phyloP scores from a whole-genome alignment of 2,888 invertebrate genomes.

The Synergus itoensis region DNA sequence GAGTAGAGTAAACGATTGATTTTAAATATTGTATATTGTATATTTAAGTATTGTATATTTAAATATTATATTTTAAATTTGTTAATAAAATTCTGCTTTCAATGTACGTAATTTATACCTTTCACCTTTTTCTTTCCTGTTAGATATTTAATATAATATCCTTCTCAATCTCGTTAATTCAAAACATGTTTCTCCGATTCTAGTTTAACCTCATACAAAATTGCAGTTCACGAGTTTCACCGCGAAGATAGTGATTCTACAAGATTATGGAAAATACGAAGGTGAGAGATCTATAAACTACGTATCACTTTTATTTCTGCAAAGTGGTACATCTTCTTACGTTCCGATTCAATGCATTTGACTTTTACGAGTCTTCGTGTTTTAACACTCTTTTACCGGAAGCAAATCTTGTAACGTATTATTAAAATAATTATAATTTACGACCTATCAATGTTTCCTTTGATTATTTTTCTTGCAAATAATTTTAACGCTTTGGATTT shows the following conservation, averaged over 20 bases:
- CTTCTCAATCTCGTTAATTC: constrained; percentile 10
- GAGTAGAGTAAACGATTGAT: no score
- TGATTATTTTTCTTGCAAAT: background rate
- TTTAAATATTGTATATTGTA: no score
- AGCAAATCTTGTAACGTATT: constrained; percentile 7
- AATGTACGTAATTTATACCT: background rate
- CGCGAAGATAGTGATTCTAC: background rate
- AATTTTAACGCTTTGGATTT: no score
- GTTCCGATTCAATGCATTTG: constrained; percentile 18
- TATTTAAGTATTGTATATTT: no score
- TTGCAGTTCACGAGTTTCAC: constrained; percentile 12
- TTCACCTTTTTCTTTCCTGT: background rate
- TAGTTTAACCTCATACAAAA: background rate
- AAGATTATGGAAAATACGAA: background rate
- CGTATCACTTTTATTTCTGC: constrained; percentile 3
- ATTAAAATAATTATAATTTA: constrained; percentile 1
- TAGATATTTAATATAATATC: background rate
- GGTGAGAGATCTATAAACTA: background rate
- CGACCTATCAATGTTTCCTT: background rate
- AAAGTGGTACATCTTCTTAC: constrained; percentile 3
- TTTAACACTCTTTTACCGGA: constrained; percentile 9
- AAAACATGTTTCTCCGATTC: background rate
- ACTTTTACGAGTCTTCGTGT: constrained; percentile 23
- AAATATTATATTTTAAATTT: no score
- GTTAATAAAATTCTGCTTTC: background rate